Conservation (phyloP, 92 coral and sea anemone genomes). For the Hydrozoanthus gracilis region DNA sequence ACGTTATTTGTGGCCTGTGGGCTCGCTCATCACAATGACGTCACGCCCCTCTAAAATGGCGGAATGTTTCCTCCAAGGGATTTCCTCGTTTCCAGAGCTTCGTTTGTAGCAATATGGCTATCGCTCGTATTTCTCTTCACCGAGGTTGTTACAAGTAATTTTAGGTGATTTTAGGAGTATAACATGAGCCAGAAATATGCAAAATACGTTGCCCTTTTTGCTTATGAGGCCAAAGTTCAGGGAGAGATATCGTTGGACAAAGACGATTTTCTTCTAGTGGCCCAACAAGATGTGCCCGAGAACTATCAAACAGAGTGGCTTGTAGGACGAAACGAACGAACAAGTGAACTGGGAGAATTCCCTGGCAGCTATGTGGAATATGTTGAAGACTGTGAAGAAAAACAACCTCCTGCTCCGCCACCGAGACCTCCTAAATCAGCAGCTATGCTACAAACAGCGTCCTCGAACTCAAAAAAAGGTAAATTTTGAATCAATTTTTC, state of each 20-base stretch:
- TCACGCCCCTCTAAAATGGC: constrained; percentile 47
- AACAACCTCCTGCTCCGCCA: constrained; percentile 73
- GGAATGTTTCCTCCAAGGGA: constrained; percentile 39
- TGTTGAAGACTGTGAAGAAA: constrained; percentile 73
- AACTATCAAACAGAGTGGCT: constrained; percentile 72
- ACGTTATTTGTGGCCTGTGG: constrained; percentile 1
- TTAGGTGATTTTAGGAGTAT: not conserved
- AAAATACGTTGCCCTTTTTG: constrained; percentile 70
- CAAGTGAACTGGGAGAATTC: constrained; percentile 83
- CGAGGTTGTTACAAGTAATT: constrained; percentile 1
- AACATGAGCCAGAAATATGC: constrained; percentile 90
- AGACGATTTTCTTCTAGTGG: constrained; percentile 83
- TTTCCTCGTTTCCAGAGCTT: constrained; percentile 34
- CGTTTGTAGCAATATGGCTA: constrained; percentile 23
- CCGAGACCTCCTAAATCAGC: constrained; percentile 70
- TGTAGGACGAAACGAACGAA: constrained; percentile 79
- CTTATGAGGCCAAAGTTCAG: constrained; percentile 73
- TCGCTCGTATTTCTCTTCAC: constrained; percentile 11
- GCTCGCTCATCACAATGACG: constrained; percentile 34
- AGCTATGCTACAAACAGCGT: not conserved
- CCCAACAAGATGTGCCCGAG: constrained; percentile 69
- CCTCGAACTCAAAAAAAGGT: not conserved
- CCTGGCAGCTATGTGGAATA: constrained; percentile 94
- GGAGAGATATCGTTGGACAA: constrained; percentile 79
- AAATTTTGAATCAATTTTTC: not conserved